Base-by-base conservation (phyloP, 2,888 invertebrate genomes). In the Zhuqinia jingwanae region DNA sequence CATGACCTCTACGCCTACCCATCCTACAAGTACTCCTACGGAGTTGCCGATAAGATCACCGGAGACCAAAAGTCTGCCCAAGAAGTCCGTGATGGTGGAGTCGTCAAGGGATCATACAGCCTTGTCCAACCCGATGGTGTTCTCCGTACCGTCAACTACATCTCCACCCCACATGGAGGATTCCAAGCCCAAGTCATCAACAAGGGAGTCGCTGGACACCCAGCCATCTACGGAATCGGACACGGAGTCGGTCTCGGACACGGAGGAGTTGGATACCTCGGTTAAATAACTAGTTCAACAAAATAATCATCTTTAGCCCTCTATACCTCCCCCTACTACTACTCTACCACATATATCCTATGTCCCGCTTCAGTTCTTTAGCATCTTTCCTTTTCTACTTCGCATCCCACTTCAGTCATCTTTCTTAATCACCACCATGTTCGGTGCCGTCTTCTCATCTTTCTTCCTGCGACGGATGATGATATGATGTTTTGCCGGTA, bases 111-210 rank as follows among this genome's bases (percentile, higher is more conserved):
- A 47, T 53, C 76, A 1, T 84, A 84, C 27, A 36, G 42, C 17
- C 47, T 84, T 25, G 73, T 84, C 22, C 84, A 84, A 53, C 77
- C 84, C 50, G 83, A 83, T 63, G 79, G 86, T 81, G 75, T 42
- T 1, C n/a, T 78, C 56, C 50, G 86, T 25, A 86, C 76, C 20
- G 86, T 86, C 53, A 45, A 45, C 82, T 82, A 82, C 63, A n/a
- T 87, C 17, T 79, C 45, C 45, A 58, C 70, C 47, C 83, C 83
- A 11, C 36, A 6, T 2, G 75, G 73, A 42, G 87, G 87, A 68
- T 87, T 87, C 80, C 85, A 85, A 70, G 87, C 87, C 68, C 76
- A 87, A 77, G 87, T 87, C 58, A 60, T 87, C 50, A 87, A 87
- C 81, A 87, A 87, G 63, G 87, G 87, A 76, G 78, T 79, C 25